Conservation (phyloP, 2,888 invertebrate genomes). For the Hypomecis punctinalis region DNA sequence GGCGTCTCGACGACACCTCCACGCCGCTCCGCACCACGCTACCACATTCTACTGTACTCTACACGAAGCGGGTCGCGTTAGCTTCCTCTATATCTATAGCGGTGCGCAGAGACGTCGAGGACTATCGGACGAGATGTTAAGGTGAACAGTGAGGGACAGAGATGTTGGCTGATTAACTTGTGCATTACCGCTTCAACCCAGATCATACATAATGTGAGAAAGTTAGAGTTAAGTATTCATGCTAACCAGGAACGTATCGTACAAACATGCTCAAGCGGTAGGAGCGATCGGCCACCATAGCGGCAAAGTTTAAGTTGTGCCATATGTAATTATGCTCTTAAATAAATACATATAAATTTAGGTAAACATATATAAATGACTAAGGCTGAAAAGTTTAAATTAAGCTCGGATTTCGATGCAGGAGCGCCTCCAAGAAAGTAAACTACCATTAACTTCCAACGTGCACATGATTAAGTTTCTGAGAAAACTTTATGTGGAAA, state of each 20-base stretch:
- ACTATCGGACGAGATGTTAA: slow-evolving; percentile 69
- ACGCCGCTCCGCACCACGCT: slow-evolving; percentile 64
- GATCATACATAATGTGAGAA: slow-evolving; percentile 70
- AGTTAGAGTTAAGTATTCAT: slow-evolving; percentile 72
- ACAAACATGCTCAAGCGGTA: slow-evolving; percentile 81
- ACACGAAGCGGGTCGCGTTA: slow-evolving; percentile 40
- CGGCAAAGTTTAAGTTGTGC: slow-evolving; percentile 75
- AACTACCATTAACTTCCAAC: slow-evolving; percentile 64
- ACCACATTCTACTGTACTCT: slow-evolving; percentile 37
- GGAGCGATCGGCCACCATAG: slow-evolving; percentile 78
- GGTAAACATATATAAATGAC: slow-evolving; percentile 42
- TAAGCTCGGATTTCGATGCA: slow-evolving; percentile 57
- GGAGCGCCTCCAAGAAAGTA: slow-evolving; percentile 56
- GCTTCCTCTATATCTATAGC: slow-evolving; percentile 52
- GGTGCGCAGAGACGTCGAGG: slow-evolving; percentile 74
- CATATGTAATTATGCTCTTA: slow-evolving; percentile 50
- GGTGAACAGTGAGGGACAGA: slow-evolving; percentile 71
- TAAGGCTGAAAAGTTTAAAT: slow-evolving; percentile 64
- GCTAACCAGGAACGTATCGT: slow-evolving; percentile 75
- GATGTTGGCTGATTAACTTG: slow-evolving; percentile 70
- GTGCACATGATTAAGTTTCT: slow-evolving; percentile 60
- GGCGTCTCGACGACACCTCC: slow-evolving; percentile 55
- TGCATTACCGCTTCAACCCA: slow-evolving; percentile 78
- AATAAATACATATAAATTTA: slow-evolving; percentile 24
- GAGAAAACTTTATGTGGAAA: slow-evolving; percentile 54